Conservation (phyloP, 1,140 invertebrate species). For the Microplitis demolitor region DNA sequence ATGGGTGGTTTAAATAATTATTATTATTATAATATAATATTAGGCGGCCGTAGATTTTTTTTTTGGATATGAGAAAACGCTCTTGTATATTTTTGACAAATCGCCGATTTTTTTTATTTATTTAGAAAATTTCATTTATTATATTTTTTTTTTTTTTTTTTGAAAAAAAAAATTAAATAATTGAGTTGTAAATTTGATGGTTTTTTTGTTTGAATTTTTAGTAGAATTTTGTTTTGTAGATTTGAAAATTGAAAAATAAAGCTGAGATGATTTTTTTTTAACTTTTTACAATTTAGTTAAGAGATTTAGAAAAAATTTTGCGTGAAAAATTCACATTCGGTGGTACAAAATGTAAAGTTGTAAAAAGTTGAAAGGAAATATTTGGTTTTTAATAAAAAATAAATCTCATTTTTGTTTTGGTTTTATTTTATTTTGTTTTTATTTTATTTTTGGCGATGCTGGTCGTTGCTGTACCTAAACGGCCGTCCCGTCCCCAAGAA, state of each 20-base stretch:
- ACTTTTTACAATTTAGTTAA: too few relatives aligned
- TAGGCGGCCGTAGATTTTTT: constrained; percentile 53
- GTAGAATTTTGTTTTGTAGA: too few relatives aligned
- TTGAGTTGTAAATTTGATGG: too few relatives aligned
- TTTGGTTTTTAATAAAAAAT: not conserved
- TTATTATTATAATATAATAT: too few relatives aligned
- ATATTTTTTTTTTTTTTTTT: not conserved
- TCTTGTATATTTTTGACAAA: too few relatives aligned
- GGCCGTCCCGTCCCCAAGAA: constrained; percentile 54
- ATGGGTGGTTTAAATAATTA: not conserved
- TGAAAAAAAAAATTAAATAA: not conserved
- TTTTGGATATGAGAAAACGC: constrained; percentile 29
- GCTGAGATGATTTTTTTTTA: too few relatives aligned
- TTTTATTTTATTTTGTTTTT: not conserved
- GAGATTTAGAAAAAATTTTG: not conserved
- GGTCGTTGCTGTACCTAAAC: constrained; percentile 60
- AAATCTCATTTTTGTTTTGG: too few relatives aligned
- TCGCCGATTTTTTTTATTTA: too few relatives aligned
- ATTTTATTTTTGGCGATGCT: constrained; percentile 58
- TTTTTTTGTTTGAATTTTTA: too few relatives aligned
- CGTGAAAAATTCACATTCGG: too few relatives aligned
- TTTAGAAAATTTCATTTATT: too few relatives aligned
- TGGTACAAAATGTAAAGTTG: not conserved
- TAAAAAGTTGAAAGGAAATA: not conserved
- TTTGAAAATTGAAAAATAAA: not conserved